Base-by-base conservation (phyloP, 2,888 invertebrate species). In the Hemithea aestivaria region DNA sequence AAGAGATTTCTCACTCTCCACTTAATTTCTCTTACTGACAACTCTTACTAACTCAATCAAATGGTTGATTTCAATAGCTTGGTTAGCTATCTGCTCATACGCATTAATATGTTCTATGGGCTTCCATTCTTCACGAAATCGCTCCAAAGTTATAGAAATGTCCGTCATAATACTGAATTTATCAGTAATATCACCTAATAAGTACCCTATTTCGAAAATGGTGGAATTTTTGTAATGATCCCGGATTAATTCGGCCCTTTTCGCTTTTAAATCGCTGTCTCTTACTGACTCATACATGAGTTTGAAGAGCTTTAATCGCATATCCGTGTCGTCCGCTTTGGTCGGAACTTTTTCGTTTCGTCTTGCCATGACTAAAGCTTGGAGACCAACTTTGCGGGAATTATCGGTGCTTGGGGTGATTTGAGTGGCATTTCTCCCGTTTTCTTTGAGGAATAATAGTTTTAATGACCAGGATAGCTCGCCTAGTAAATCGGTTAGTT, bases 21-120 rank as follows among this genome's bases (percentile, higher is more conserved):
- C n/a, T 16, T 2, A 16, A 16, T 16, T 16, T 20, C 8, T 33
- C 21, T 54, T 62, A 7, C 38, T 50, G 0, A 66, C 55, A 0
- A 61, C 31, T 1, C 52, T 51, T 1, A 71, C 50, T 20, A 77
- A 45, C 6, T 80, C 79, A 4, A 74, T 59, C 0, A 80, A 32
- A 34, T 78, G 71, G 1, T 53, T 69, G 0, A 80, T 62, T 28
- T 80, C 77, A 0, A 78, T 73, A 0, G 70, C 78, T 10, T 74
- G 73, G 9, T 79, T 81, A 0, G 80, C 74, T 0, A 81, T 77
- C 38, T 80, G 78, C 2, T 80, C 81, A 22, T 81, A 82, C 0
- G 78, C 81, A 7, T 79, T 82, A 0, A 81, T 73, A 41, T 81
- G 82, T n/a, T 82, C 82, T 10, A 82, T 67, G 0, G 81, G 81